phyloP scores from a whole-genome alignment of 1,140 invertebrate genomes.

The Eriocheir sinensis region DNA sequence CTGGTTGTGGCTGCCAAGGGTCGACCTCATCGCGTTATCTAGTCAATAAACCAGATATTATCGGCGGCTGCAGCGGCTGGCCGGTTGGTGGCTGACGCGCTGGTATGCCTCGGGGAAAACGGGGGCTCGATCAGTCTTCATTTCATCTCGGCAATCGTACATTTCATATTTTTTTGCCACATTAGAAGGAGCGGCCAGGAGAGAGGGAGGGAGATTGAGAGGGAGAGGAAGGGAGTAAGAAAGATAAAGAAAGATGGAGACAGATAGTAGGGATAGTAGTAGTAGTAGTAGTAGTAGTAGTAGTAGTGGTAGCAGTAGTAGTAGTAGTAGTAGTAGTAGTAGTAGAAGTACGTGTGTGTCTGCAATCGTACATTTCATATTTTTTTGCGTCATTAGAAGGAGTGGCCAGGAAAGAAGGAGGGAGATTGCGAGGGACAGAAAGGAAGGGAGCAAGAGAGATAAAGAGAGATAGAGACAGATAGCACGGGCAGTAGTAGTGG shows the following conservation, averaged over 20 bases:
- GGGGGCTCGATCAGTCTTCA: too few species aligned
- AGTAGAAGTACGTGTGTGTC: neutral
- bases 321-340: slow-evolving; percentile 2
- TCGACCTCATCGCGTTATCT: too few species aligned
- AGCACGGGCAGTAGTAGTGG: neutral
- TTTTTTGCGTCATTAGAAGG: too few species aligned
- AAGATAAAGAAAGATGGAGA: neutral
- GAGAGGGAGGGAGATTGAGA: slow-evolving; percentile 4
- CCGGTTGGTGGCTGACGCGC: too few species aligned
- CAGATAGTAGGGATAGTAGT: neutral
- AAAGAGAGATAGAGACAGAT: neutral
- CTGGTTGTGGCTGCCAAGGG: too few species aligned
- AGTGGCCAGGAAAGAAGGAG: slow-evolving; percentile 1
- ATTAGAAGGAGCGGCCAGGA: neutral
- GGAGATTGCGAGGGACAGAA: too few species aligned
- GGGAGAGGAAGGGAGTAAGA: neutral
- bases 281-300: too few species aligned
- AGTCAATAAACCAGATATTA: too few species aligned
- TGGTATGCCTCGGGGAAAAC: too few species aligned
- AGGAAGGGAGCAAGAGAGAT: neutral
- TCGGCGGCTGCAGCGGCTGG: too few species aligned
- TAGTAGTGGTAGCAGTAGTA: neutral
- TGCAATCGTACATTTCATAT: neutral
- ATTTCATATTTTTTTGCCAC: too few species aligned
- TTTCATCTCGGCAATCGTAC: too few species aligned